phyloP scores from a whole-genome alignment of 2,113 vertebrate genomes.

The Malurus cyaneus region DNA sequence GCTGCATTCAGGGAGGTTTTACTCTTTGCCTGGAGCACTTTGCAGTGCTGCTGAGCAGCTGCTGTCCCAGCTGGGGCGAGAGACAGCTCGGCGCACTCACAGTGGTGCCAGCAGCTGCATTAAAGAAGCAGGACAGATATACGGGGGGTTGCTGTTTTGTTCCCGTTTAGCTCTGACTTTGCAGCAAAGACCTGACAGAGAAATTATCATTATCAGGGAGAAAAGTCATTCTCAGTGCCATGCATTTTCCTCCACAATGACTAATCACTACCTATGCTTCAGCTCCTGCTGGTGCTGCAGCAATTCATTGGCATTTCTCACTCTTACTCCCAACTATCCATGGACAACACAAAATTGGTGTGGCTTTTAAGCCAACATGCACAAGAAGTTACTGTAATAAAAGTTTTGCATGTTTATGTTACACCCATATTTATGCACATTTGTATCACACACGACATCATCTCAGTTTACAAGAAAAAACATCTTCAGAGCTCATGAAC shows the following conservation, averaged over 20 bases:
- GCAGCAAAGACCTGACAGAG: not conserved
- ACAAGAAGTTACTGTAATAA: not conserved
- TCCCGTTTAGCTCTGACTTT: not conserved
- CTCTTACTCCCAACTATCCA: not conserved
- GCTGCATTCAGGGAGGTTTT: not conserved
- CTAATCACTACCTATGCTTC: not conserved
- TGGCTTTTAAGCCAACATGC: not conserved
- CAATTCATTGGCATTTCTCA: not conserved
- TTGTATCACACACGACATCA: not conserved
- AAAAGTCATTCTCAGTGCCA: not conserved
- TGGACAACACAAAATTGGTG: fast-evolving
- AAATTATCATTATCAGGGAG: not conserved
- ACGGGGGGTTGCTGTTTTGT: not conserved
- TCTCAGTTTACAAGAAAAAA: not conserved
- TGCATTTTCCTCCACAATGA: not conserved
- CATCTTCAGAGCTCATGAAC: not conserved
- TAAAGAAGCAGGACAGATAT: not conserved
- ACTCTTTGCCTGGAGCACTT: not conserved
- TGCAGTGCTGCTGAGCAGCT: not conserved
- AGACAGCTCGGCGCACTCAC: not conserved
- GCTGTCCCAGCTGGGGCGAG: not conserved
- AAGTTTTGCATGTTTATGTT: not conserved
- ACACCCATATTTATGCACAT: not conserved
- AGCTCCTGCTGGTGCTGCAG: not conserved
- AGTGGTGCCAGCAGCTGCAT: fast-evolving